Evolutionary conservation across 1,140 invertebrate species (phyloP).

Genomic region (Formica selysi): DNA sequence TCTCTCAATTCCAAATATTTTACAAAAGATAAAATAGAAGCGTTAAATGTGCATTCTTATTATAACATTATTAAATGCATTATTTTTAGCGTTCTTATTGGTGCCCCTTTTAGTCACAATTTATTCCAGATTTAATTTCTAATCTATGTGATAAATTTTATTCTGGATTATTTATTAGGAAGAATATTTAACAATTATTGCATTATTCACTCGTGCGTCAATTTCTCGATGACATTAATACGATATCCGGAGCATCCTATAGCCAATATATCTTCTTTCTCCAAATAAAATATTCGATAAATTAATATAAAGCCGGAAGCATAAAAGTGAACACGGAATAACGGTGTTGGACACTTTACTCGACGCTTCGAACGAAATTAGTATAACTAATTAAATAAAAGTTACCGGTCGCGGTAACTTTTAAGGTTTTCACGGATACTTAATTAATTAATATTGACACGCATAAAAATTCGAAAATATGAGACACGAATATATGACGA

Average conservation of each 20-base stretch:
- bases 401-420: neutral
- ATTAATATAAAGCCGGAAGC: conserved; percentile 17
- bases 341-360: neutral
- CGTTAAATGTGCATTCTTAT: neutral
- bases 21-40: neutral
- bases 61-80: neutral
- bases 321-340: neutral
- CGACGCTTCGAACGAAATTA: conserved; percentile 16
- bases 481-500: neutral
- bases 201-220: neutral
- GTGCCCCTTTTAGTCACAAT: neutral
- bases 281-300: conserved; percentile 24
- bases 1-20: too few relatives aligned
- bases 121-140: neutral
- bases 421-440: conserved; percentile 24
- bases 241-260: conserved; percentile 1
- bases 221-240: neutral
- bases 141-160: neutral
- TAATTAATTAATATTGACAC: neutral
- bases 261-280: neutral
- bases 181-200: neutral
- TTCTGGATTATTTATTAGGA: conserved; percentile 3
- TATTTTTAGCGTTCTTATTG: neutral
- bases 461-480: neutral
- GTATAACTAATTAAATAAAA: too few relatives aligned